phyloP scores from a whole-genome alignment of 2,113 vertebrate species.

The Sylvilagus bachmani region DNA sequence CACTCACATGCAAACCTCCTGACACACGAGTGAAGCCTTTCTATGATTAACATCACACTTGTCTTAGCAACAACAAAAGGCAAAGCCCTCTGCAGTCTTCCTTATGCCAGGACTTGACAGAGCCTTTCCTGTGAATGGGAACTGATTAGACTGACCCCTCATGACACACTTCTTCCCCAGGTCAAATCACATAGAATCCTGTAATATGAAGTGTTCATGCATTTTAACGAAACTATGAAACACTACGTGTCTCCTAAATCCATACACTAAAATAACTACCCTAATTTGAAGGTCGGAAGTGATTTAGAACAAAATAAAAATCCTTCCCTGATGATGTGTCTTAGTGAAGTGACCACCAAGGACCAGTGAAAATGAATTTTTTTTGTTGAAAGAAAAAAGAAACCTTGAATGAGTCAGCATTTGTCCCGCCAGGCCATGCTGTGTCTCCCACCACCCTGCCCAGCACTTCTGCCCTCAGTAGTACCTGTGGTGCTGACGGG shows the following conservation, averaged over 20 bases:
- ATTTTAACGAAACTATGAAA: constrained; percentile 41
- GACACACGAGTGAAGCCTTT: background rate
- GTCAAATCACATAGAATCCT: background rate
- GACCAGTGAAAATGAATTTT: constrained; percentile 81
- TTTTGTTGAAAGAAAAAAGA: constrained; percentile 68
- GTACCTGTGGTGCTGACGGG: constrained; percentile 77
- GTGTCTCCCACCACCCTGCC: constrained; percentile 80
- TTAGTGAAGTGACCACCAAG: constrained; percentile 76
- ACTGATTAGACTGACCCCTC: background rate
- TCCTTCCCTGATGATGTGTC: constrained; percentile 64
- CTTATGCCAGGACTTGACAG: background rate
- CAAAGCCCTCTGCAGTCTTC: constrained; percentile 13
- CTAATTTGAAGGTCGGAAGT: constrained; percentile 46
- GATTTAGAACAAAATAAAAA: constrained; percentile 47
- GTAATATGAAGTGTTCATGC: background rate
- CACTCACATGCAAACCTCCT: background rate
- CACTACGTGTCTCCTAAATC: background rate
- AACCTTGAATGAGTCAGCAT: constrained; percentile 78
- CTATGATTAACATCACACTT: background rate
- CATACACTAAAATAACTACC: background rate
- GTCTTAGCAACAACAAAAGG: constrained; percentile 17
- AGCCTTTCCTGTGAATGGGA: constrained; percentile 1
- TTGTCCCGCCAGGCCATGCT: constrained; percentile 67
- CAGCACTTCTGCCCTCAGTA: constrained; percentile 72
- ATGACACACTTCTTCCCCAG: background rate